A percentile compares a stretch with the other conserved stretches of the same genome.
Evolutionary conservation across 2,797 vertebrate genomes (phyloP).

Genomic region (Cephalopachus bancanus): DNA sequence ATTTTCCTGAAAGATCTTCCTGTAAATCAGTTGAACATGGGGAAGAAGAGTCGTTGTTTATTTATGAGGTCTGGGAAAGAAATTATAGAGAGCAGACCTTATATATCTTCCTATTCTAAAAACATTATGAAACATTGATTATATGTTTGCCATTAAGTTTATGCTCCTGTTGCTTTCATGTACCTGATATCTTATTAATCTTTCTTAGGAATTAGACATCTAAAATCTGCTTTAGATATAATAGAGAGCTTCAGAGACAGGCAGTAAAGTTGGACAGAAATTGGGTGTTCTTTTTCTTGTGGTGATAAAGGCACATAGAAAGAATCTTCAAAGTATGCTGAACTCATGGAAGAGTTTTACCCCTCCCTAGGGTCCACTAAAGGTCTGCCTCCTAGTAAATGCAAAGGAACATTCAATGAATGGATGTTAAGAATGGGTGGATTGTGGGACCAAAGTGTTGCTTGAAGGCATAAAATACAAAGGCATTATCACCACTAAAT

Average conservation of each 20-base stretch:
- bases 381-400: not conserved
- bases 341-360: not conserved
- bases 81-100: conserved; percentile 66
- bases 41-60: conserved; percentile 72
- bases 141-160: conserved; percentile 72
- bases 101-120: conserved; percentile 63
- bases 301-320: not conserved
- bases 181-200: conserved; percentile 71
- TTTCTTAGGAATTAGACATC: conserved; percentile 61
- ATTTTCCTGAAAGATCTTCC: conserved; percentile 75
- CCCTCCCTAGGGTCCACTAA: not conserved
- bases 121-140: conserved; percentile 83
- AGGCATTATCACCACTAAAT: not conserved
- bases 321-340: not conserved
- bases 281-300: not conserved
- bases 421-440: not conserved
- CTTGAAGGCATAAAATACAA: not conserved
- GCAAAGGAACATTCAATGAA: conserved; percentile 11
- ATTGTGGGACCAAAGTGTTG: not conserved
- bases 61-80: conserved; percentile 77
- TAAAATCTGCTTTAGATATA: conserved; percentile 22
- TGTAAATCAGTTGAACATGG: conserved; percentile 71
- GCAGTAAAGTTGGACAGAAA: conserved; percentile 6
- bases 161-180: conserved; percentile 61
- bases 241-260: not conserved